A percentile compares a stretch with the other conserved stretches of the same genome.
Evolutionary conservation across 2,888 invertebrate species (phyloP).

Genomic region (Lycophotia porphyrea): DNA sequence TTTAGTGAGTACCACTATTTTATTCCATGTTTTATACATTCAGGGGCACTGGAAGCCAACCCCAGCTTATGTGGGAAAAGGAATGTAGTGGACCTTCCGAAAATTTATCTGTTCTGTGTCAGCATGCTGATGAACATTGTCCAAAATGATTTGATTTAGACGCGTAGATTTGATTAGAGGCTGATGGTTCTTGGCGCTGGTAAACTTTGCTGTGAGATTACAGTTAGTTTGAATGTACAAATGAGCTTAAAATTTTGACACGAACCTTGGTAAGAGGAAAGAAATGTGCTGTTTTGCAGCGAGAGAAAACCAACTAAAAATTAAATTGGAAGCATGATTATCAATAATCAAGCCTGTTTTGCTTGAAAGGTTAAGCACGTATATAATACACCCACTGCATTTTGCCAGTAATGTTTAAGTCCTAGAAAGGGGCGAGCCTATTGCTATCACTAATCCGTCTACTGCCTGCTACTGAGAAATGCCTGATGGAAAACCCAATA

Average conservation of each 20-base stretch:
- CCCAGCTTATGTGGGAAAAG: neutral
- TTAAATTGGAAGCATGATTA: neutral
- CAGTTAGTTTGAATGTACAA: constrained; percentile 26
- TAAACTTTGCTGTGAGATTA: constrained; percentile 37
- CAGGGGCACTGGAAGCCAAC: neutral
- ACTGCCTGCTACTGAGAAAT: neutral
- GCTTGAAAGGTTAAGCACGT: neutral
- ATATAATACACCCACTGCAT: neutral
- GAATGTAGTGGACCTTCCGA: neutral
- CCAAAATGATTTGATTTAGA: constrained; percentile 61
- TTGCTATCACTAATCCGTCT: neutral
- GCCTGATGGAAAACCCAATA: neutral
- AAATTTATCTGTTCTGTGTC: neutral
- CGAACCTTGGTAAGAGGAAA: neutral
- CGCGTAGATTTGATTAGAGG: constrained; percentile 47
- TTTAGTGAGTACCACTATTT: neutral
- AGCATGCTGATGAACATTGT: constrained; percentile 59
- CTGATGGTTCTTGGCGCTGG: constrained; percentile 44
- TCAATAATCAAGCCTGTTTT: neutral
- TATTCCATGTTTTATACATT: neutral
- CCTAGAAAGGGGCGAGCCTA: neutral
- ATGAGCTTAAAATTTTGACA: constrained; percentile 21
- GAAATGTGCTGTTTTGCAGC: neutral
- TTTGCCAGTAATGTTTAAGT: neutral
- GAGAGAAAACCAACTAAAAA: neutral